phyloP scores from a whole-genome alignment of 2,113 vertebrate genomes.

The Piliocolobus tephrosceles region DNA sequence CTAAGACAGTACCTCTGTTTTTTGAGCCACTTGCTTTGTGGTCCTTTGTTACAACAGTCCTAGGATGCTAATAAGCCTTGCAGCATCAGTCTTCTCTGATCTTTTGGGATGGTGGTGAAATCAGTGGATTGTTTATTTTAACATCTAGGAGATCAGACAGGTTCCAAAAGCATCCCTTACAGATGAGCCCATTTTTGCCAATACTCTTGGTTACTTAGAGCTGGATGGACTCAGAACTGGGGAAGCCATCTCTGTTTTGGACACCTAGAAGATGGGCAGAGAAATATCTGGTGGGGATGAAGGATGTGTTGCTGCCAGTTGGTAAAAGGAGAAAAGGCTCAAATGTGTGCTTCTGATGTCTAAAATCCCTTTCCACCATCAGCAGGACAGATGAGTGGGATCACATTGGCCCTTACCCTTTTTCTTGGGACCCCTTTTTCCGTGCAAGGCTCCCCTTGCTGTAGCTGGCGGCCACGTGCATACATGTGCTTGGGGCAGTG shows the following conservation, averaged over 20 bases:
- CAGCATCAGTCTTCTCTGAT: neutral
- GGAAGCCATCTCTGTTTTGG: neutral
- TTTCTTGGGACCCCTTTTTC: neutral
- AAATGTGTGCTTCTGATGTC: too few species aligned
- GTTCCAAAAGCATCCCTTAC: neutral
- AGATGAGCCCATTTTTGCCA: neutral
- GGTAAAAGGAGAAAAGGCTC: neutral
- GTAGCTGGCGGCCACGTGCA: too few species aligned
- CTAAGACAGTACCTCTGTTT: neutral
- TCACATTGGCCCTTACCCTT: fast-evolving
- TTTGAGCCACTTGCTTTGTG: neutral
- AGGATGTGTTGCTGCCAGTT: fast-evolving
- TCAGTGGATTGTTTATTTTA: neutral
- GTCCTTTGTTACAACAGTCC: neutral
- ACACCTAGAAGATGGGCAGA: neutral
- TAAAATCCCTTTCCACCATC: too few species aligned
- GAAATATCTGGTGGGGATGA: neutral
- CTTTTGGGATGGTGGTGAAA: neutral
- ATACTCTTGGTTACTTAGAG: neutral
- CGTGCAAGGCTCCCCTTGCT: neutral
- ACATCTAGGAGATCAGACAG: neutral
- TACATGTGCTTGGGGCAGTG: neutral
- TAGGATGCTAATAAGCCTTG: fast-evolving
- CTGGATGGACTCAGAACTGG: neutral
- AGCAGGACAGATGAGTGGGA: neutral